A percentile compares a stretch with the other conserved stretches of the same genome.
Conservation (phyloP, 2,888 invertebrate species). For the Elysia crispata region DNA sequence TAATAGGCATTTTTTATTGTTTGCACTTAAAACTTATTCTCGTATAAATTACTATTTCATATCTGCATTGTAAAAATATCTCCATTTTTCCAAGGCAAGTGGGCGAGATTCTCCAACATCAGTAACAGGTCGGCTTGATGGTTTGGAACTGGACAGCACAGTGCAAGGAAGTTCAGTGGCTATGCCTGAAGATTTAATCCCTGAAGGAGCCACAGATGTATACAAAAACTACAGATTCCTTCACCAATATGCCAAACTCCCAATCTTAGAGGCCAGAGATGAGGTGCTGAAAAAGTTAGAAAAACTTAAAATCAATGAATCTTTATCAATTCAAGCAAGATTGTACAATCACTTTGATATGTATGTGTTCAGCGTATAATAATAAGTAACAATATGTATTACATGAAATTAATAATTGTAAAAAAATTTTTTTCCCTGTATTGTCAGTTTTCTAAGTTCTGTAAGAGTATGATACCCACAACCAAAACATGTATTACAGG, state of each 20-base stretch:
- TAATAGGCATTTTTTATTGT: neutral
- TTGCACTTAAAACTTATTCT: neutral
- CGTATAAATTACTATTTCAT: neutral
- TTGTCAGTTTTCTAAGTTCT: too few relatives aligned
- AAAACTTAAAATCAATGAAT: neutral
- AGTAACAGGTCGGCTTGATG: slow-evolving; percentile 53
- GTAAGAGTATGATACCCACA: too few relatives aligned
- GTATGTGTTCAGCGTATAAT: too few relatives aligned
- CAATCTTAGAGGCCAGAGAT: slow-evolving; percentile 33
- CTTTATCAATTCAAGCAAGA: neutral
- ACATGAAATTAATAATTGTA: too few relatives aligned
- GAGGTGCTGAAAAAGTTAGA: slow-evolving; percentile 1
- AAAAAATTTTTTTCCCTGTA: too few relatives aligned
- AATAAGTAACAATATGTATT: too few relatives aligned
- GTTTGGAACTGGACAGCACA: slow-evolving; percentile 66
- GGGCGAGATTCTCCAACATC: neutral
- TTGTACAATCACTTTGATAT: too few relatives aligned
- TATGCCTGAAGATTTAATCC: slow-evolving; percentile 64
- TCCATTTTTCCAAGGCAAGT: neutral
- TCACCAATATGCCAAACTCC: slow-evolving; percentile 57
- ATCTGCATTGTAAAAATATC: neutral
- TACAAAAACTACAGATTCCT: slow-evolving; percentile 70
- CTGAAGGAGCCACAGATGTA: slow-evolving; percentile 68
- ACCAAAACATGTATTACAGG: too few relatives aligned
- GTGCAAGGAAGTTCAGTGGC: slow-evolving; percentile 57